Base-by-base conservation (phyloP, 2,797 vertebrate genomes). In the Sebastes vulpes region DNA sequence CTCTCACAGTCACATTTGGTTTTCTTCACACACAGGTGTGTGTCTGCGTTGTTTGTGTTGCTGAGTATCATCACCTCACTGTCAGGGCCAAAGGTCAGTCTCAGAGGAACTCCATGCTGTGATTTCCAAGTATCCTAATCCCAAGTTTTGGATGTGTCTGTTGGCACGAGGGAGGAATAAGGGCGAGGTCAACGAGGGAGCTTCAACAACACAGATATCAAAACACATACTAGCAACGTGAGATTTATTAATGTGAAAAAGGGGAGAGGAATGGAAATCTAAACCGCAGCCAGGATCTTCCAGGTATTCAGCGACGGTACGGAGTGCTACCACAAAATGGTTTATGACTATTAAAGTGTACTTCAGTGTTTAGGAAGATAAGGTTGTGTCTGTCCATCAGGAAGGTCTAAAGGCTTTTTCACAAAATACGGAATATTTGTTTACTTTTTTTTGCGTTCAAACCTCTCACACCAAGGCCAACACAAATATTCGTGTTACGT, bases 121-220 rank as follows among this genome's bases (percentile, higher is more conserved):
- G 67, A 72, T 76, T 87, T 87, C 79, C 35, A 70, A 83, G 59
- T 70, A 59, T 86, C 48, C 25, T 25, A n/a, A 67, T 88, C 59
- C 28, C 52, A 26, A 77, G 70, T 78, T 85, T 77, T 89, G 53
- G 25, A 65, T 68, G 64, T 79, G 20, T 65, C 81, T 25, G 4
- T 58, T 77, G 67, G 70, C 20, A 50, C 2, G 1, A 12, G 38
- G 16, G 53, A 60, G 52, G 63, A 26, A 26, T 53, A 23, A 60
- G 58, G 25, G 32, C 2, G 4, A 79, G 81, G 65, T 81, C 56
- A 72, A 46, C 32, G 11, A 53, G 54, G 56, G 60, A 83, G 60
- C 72, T 83, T 88, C 67, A 88, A 64, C 63, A 90, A 77, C 77
- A 88, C 70, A 77, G n/a, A 75, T 69, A 82, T 80, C 58, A 83